Evolutionary conservation across 2,113 vertebrate species (phyloP), one percentile per base, ranked within the genome.

Genomic region (Morone chrysops): DNA sequence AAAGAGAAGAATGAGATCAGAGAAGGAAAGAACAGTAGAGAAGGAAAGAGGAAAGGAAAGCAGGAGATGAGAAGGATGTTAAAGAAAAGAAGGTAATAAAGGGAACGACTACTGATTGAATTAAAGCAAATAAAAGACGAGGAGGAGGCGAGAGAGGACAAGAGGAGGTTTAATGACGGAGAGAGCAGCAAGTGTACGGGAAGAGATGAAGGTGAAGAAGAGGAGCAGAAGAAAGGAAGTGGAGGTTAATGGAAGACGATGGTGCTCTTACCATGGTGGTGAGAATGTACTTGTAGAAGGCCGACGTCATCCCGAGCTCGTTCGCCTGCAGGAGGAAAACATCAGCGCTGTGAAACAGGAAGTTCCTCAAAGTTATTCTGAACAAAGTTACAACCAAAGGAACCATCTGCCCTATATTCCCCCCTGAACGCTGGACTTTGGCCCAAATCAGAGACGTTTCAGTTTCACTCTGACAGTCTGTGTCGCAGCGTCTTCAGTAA

Each of bases 261-360:
- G 59, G 2, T 6, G 60, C 5, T 75, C 95, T 94, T 90, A 98
- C 97, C 97, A 98, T 97, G 50, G 97, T 98, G 60, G 97, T 98
- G 81, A 97, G 96, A 89, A 98, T 98, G 94, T 97, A 98, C 88
- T 97, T 98, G 91, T 98, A 97, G 95, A 97, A 97, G 0, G 96
- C 95, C 9, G 97, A 97, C 20, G 95, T 98, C 97, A 98, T 98
- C 70, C 97, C 97, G 85, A 98, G 82, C 90, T 98, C 97, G 0
- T 95, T 96, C 0, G 97, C 96, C 96, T 96, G 91, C 10, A 71
- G 57, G 22, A 77, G 66, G 20, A 50, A 38, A 17, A 12, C 12
- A 22, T 70, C n/a, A 78, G 31, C 0, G 4, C 36, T 2, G n/a
- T 40, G 22, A 60, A 56, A 68, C 47, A 83, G 72, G 54, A 63